These are phyloP conservation scores for Drosophila dives DNA, from an alignment of 2,888 invertebrate genomes.

Conservation along the genomic window DNA sequence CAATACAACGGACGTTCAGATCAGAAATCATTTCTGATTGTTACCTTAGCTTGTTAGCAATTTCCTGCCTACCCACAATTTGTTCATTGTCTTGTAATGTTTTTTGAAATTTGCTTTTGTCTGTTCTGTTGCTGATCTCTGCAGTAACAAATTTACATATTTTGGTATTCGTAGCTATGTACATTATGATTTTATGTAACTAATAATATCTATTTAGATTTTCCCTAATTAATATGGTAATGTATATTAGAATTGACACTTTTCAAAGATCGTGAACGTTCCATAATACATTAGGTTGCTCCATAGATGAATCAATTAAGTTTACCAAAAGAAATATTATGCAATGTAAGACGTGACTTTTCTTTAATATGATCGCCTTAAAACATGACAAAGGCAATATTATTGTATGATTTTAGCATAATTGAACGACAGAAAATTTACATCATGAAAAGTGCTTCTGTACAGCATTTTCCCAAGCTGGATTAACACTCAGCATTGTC, in stretches of 20 bases:
- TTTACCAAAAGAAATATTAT: conserved; percentile 6
- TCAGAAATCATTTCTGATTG: conserved; percentile 60
- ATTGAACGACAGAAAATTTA: conserved; percentile 24
- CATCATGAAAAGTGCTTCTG: conserved; percentile 33
- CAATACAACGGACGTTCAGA: conserved; percentile 13
- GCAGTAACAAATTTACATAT: conserved; percentile 12
- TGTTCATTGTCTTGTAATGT: conserved; percentile 7
- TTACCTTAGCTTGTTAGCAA: conserved; percentile 65
- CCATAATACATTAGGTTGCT: background rate
- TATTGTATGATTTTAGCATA: conserved; percentile 17
- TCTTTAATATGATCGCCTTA: background rate
- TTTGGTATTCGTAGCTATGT: background rate
- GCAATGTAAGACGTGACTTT: conserved; percentile 10
- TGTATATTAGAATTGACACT: background rate
- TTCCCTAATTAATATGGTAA: background rate
- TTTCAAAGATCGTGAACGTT: background rate
- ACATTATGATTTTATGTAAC: background rate
- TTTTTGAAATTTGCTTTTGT: conserved; percentile 15
- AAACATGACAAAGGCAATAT: conserved; percentile 16
- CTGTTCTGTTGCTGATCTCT: background rate
- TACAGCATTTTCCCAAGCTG: conserved; percentile 2
- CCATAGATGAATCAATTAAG: background rate
- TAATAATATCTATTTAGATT: background rate
- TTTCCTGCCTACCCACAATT: conserved; percentile 64
- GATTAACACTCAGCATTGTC: conserved; percentile 29